A percentile compares a stretch with the other conserved stretches of the same genome.
Conservation (phyloP, 2,888 invertebrate genomes). For the Boloria euphrosyne region DNA sequence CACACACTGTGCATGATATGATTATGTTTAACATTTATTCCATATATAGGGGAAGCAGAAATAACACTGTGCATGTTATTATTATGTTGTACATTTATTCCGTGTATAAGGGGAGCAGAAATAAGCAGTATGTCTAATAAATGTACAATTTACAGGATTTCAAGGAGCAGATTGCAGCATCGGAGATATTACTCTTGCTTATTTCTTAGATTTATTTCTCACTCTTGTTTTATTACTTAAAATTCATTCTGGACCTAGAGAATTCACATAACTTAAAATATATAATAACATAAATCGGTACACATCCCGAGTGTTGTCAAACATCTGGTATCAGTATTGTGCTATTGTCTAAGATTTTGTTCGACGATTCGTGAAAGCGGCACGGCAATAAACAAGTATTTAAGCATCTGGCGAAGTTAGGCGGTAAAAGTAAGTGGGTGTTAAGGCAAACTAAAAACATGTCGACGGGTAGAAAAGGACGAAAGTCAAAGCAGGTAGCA, state of each 20-base stretch:
- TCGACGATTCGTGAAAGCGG: too few relatives aligned
- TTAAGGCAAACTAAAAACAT: neutral
- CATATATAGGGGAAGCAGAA: too few relatives aligned
- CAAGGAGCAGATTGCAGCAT: neutral
- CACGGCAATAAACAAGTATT: neutral
- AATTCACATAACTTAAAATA: too few relatives aligned
- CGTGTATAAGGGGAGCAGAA: neutral
- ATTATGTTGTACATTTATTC: neutral
- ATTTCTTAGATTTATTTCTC: neutral
- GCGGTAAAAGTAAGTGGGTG: neutral
- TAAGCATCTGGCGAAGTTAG: neutral
- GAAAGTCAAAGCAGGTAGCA: neutral
- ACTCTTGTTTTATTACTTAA: neutral
- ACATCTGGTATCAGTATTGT: too few relatives aligned
- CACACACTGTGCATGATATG: too few relatives aligned
- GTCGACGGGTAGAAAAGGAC: neutral
- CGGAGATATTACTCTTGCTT: neutral
- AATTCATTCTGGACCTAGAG: neutral
- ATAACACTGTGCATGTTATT: too few relatives aligned
- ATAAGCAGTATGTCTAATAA: neutral
- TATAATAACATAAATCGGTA: too few relatives aligned
- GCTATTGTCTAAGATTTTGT: too few relatives aligned
- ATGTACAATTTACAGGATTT: neutral
- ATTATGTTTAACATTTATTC: too few relatives aligned
- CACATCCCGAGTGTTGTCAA: too few relatives aligned